These are phyloP conservation scores for Caenorhabditis tropicalis DNA, from an alignment of 1,140 invertebrate species.

Conservation along the genomic window DNA sequence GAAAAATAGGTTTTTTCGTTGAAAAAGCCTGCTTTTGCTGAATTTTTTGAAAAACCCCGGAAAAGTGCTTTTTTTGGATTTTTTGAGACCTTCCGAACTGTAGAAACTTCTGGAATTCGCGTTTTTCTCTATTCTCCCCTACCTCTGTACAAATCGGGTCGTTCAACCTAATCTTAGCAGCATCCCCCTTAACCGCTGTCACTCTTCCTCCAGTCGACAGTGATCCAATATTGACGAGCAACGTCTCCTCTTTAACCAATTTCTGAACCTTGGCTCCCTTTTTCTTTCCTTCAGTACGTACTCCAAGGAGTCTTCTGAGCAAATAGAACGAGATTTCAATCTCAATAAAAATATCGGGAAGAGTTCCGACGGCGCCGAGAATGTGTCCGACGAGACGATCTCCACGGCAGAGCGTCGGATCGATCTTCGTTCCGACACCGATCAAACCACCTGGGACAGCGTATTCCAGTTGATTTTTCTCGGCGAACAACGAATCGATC, in stretches of 20 bases:
- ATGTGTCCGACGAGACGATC: constrained; percentile 94
- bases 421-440: constrained; percentile 98
- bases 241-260: constrained; percentile 84
- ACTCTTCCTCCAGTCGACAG: constrained; percentile 96
- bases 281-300: constrained; percentile 97
- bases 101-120: too few relatives aligned
- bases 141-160: constrained; percentile 96
- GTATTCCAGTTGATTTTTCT: constrained; percentile 97
- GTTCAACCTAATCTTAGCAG: constrained; percentile 94
- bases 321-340: constrained; percentile 98
- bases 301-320: constrained; percentile 90
- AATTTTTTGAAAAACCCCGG: too few relatives aligned
- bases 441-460: constrained; percentile 93
- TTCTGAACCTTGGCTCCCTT: constrained; percentile 89
- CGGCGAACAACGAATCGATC: constrained; percentile 96
- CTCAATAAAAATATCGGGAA: constrained; percentile 97
- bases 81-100: too few relatives aligned
- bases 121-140: background rate
- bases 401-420: constrained; percentile 94
- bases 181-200: constrained; percentile 91
- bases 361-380: constrained; percentile 91
- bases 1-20: too few relatives aligned
- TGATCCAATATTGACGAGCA: constrained; percentile 98
- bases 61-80: too few relatives aligned
- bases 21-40: too few relatives aligned